Conservation (phyloP, 92 coral and sea anemone genomes). For the Chrysogorgia sp. region DNA sequence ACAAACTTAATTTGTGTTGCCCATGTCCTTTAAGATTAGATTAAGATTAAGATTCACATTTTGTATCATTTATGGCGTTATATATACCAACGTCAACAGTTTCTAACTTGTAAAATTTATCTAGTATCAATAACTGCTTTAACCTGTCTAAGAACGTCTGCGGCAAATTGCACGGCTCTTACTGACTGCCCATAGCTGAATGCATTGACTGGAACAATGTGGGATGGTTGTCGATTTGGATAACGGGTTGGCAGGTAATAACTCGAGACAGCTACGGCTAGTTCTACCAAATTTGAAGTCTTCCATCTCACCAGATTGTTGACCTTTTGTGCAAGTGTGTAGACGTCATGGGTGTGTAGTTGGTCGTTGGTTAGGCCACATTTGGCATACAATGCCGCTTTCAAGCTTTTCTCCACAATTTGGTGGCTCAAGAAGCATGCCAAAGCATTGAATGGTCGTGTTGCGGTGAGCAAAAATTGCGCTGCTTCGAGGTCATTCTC, state of each 20-base stretch:
- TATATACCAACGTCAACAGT: no score
- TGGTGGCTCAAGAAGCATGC: constrained; percentile 96
- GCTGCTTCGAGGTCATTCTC: constrained; percentile 83
- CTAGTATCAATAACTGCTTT: not conserved
- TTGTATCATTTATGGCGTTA: no score
- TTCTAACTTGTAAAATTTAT: not conserved
- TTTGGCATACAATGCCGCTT: constrained; percentile 89
- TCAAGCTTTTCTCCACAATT: constrained; percentile 86
- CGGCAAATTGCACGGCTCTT: not conserved
- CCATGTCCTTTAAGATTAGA: no score
- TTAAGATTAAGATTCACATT: no score
- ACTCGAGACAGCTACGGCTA: not conserved
- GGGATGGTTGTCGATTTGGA: constrained; percentile 5
- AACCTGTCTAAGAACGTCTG: not conserved
- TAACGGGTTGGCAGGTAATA: constrained; percentile 37
- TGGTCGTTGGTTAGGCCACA: constrained; percentile 62
- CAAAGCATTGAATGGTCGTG: constrained; percentile 67
- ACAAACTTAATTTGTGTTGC: no score
- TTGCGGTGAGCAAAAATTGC: constrained; percentile 59
- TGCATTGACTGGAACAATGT: not conserved
- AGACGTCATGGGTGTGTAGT: constrained; percentile 38
- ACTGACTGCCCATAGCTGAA: not conserved
- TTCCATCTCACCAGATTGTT: not conserved
- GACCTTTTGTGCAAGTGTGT: constrained; percentile 21
- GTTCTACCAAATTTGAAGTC: not conserved